phyloP scores from a whole-genome alignment of 2,113 vertebrate species.

The Motacilla tschutschensis region DNA sequence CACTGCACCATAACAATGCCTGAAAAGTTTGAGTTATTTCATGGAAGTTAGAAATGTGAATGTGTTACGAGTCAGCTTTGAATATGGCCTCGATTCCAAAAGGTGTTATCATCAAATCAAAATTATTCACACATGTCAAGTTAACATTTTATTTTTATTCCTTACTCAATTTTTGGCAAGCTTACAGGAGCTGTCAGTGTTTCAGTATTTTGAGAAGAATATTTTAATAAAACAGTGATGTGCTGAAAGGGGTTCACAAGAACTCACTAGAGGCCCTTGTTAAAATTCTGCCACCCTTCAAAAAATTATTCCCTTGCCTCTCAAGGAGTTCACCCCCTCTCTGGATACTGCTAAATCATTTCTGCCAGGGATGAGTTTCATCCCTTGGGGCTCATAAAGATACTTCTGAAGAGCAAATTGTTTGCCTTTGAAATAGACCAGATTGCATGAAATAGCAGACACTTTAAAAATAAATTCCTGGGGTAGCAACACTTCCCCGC shows the following conservation, averaged over 20 bases:
- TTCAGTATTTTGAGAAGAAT: constrained; percentile 68
- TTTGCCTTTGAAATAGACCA: constrained; percentile 69
- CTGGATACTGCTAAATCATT: constrained; percentile 69
- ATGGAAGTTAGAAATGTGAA: constrained; percentile 66
- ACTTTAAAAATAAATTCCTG: constrained; percentile 72
- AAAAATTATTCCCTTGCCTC: constrained; percentile 69
- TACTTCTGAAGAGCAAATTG: constrained; percentile 68
- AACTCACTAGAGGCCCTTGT: constrained; percentile 69
- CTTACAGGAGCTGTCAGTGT: constrained; percentile 71
- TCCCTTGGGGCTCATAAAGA: constrained; percentile 62
- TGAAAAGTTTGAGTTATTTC: constrained; percentile 68
- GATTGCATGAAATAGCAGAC: constrained; percentile 68
- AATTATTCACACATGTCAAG: constrained; percentile 73
- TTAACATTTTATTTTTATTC: constrained; percentile 74
- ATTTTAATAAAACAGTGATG: constrained; percentile 69
- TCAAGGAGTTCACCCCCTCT: constrained; percentile 65
- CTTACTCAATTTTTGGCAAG: constrained; percentile 73
- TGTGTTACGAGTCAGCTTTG: constrained; percentile 69
- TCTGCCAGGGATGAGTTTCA: constrained; percentile 66
- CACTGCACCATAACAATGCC: constrained; percentile 8
- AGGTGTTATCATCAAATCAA: constrained; percentile 75
- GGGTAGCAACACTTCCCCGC: constrained; percentile 60
- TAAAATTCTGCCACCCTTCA: constrained; percentile 74
- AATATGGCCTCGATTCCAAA: constrained; percentile 69
- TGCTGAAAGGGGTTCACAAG: constrained; percentile 70